Percentiles rank a stretch among this genome's conserved stretches.
These are phyloP conservation scores for Condylura cristata DNA, from an alignment of 2,113 vertebrate genomes.

Conservation along the genomic window DNA sequence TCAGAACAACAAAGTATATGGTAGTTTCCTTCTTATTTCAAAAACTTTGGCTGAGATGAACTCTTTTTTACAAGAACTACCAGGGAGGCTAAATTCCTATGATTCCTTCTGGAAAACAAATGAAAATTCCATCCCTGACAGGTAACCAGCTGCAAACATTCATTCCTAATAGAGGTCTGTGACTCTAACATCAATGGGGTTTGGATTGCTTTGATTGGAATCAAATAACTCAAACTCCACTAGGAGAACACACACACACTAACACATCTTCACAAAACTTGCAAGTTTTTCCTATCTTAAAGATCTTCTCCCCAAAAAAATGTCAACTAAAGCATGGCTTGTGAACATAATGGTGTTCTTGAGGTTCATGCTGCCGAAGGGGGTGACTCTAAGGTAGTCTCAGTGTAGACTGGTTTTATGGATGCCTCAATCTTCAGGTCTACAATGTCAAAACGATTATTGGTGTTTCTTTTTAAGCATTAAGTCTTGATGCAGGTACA, in stretches of 20 bases:
- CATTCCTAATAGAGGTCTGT: not conserved
- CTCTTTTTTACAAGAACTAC: not conserved
- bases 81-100: not conserved
- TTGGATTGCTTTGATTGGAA: not conserved
- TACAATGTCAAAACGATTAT: not conserved
- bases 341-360: not conserved
- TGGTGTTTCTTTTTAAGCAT: not conserved
- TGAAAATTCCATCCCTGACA: not conserved
- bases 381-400: not conserved
- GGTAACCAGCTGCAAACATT: not conserved
- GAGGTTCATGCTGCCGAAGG: not conserved
- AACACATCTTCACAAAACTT: not conserved
- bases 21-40: conserved; percentile 32
- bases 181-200: not conserved
- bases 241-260: not conserved
- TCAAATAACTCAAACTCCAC: not conserved
- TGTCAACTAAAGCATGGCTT: not conserved
- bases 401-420: not conserved
- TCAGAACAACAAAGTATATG: conserved; percentile 29
- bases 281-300: not conserved
- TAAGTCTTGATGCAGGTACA: not conserved
- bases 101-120: not conserved
- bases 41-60: conserved; percentile 29
- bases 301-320: not conserved
- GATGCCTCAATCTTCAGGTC: not conserved